phyloP scores from a whole-genome alignment of 2,113 vertebrate species.

The Anthoscopus minutus region DNA sequence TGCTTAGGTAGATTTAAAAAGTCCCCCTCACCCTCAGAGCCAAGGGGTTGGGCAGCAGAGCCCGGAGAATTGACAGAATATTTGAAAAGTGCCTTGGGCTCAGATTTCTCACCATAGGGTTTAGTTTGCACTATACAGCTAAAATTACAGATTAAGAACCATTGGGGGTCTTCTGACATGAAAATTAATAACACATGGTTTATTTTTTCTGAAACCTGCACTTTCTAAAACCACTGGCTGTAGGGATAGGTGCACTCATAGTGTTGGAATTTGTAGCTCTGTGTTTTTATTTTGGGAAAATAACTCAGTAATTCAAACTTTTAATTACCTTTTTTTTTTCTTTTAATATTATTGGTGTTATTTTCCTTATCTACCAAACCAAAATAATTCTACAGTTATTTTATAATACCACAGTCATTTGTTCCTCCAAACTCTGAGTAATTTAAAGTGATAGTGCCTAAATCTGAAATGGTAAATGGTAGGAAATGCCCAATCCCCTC shows the following conservation, averaged over 20 bases:
- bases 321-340: neutral
- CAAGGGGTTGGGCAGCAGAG: neutral
- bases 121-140: neutral
- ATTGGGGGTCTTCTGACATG: slow-evolving; percentile 33
- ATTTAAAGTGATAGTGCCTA: neutral
- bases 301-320: neutral
- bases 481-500: neutral
- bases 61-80: neutral
- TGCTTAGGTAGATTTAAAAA: neutral
- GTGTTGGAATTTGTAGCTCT: neutral
- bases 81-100: neutral
- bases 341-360: neutral
- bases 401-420: neutral
- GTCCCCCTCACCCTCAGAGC: neutral
- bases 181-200: slow-evolving; percentile 37
- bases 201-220: neutral
- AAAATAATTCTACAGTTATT: neutral
- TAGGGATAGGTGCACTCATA: neutral
- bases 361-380: neutral
- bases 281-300: neutral
- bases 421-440: neutral
- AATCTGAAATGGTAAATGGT: neutral
- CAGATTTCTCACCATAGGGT: slow-evolving; percentile 9
- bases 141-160: slow-evolving; percentile 38
- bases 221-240: neutral